These are phyloP conservation scores for Apodemia hepburni DNA, from an alignment of 2,888 invertebrate genomes.

Conservation along the genomic window DNA sequence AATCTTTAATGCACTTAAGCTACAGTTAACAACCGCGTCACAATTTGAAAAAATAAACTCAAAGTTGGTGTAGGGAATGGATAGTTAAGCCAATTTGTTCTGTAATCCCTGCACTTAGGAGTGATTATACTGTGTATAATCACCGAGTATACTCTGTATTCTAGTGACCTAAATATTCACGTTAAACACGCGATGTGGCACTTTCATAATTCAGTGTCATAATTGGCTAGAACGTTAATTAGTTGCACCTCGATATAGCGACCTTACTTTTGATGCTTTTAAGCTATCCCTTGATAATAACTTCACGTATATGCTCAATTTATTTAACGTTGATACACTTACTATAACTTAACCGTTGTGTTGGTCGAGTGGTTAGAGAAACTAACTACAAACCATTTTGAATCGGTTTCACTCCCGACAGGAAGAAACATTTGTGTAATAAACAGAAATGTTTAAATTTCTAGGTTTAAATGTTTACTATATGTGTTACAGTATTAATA, in stretches of 20 bases:
- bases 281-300: background rate
- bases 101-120: constrained; percentile 7
- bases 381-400: too few relatives aligned
- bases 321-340: background rate
- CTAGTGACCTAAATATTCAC: constrained; percentile 36
- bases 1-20: constrained; percentile 9
- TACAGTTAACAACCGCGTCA: constrained; percentile 1
- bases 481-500: too few relatives aligned
- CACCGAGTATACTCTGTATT: constrained; percentile 16
- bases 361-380: too few relatives aligned
- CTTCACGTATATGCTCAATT: background rate
- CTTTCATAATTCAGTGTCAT: constrained; percentile 61
- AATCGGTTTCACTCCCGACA: too few relatives aligned
- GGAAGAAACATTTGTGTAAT: too few relatives aligned
- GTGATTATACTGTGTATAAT: constrained; percentile 6
- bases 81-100: background rate
- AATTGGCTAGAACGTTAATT: constrained; percentile 54
- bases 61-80: background rate
- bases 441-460: too few relatives aligned
- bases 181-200: constrained; percentile 52
- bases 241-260: constrained; percentile 40
- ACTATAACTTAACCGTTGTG: too few relatives aligned
- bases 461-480: too few relatives aligned
- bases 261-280: constrained; percentile 21
- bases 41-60: constrained; percentile 1